Evolutionary conservation across 2,797 vertebrate species (phyloP).

Genomic region (Vipera ursinii): DNA sequence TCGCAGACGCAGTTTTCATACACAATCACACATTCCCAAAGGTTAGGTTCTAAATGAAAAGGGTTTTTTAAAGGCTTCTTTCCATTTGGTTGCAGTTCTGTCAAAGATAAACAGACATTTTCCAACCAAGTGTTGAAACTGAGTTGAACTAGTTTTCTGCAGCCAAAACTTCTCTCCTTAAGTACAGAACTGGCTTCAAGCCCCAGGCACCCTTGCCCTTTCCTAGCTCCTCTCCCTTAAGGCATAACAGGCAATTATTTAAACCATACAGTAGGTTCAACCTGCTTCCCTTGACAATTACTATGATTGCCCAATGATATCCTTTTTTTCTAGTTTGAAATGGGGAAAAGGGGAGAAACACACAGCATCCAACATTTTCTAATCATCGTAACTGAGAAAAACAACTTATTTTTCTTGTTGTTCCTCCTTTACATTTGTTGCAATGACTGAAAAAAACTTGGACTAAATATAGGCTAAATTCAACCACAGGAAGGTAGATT

Average conservation of each 20-base stretch:
- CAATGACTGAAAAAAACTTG: background rate
- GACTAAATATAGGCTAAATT: background rate
- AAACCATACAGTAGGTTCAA: conserved; percentile 2
- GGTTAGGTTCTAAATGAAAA: conserved; percentile 13
- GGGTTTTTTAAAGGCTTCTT: background rate
- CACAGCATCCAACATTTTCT: background rate
- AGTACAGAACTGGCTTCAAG: background rate
- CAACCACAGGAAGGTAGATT: background rate
- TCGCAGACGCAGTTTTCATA: background rate
- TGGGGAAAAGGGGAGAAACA: background rate
- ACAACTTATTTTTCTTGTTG: fast-evolving
- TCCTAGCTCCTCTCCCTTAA: background rate
- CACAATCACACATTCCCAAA: background rate
- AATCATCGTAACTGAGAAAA: background rate
- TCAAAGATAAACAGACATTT: conserved; percentile 32
- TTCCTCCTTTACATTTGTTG: background rate
- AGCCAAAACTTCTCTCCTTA: background rate
- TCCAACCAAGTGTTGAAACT: conserved; percentile 17
- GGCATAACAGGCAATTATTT: conserved; percentile 17
- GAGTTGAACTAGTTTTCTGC: conserved; percentile 18
- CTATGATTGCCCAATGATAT: background rate
- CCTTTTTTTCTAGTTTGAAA: background rate
- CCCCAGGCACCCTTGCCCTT: background rate
- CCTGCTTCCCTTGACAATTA: background rate
- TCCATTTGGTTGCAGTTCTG: background rate